These are phyloP conservation scores for Microcebus tavaratra DNA, from an alignment of 2,113 vertebrate genomes.

Conservation along the genomic window DNA sequence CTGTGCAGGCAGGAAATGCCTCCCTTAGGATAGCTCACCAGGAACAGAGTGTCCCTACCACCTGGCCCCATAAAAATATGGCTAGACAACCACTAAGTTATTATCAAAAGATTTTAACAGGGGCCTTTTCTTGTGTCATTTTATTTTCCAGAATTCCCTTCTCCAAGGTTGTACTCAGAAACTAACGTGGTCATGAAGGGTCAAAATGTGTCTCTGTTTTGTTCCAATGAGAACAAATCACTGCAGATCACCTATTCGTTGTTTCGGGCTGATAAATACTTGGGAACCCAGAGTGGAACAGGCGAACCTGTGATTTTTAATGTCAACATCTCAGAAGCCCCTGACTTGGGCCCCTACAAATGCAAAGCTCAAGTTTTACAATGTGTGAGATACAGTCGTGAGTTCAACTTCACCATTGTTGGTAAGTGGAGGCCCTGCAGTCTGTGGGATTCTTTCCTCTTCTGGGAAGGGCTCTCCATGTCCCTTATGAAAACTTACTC, in stretches of 20 bases:
- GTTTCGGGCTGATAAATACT: conserved; percentile 29
- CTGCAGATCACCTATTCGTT: conserved; percentile 76
- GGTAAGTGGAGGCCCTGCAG: conserved; percentile 65
- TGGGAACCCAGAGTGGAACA: neutral
- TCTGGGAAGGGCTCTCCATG: neutral
- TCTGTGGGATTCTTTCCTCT: neutral
- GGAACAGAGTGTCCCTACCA: neutral
- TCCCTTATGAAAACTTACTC: neutral
- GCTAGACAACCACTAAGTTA: neutral
- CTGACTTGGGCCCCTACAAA: conserved; percentile 80
- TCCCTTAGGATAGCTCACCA: neutral
- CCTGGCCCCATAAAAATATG: neutral
- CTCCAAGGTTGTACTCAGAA: conserved; percentile 35
- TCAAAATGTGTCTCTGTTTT: conserved; percentile 78
- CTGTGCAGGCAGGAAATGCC: neutral
- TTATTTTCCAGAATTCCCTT: conserved; percentile 55
- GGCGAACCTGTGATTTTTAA: conserved; percentile 48
- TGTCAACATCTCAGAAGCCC: conserved; percentile 69
- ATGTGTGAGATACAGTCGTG: conserved; percentile 66
- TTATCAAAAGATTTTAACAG: neutral
- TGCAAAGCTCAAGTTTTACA: conserved; percentile 76
- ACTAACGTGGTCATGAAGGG: conserved; percentile 40
- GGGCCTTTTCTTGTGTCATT: neutral
- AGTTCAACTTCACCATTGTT: conserved; percentile 69
- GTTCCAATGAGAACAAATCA: conserved; percentile 50